phyloP scores from a whole-genome alignment of 2,113 vertebrate genomes.

The Petromus typicus region DNA sequence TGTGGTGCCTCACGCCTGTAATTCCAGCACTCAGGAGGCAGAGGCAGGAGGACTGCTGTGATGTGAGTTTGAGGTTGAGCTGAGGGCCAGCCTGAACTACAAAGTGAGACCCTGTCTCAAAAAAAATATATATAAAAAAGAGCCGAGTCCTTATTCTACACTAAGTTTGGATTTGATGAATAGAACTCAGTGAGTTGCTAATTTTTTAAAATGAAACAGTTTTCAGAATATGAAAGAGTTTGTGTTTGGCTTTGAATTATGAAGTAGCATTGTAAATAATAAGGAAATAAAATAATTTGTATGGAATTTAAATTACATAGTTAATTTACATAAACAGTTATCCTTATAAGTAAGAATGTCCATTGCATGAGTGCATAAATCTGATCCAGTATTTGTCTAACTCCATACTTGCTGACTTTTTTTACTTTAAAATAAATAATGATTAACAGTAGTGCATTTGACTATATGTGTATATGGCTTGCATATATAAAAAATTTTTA shows the following conservation, averaged over 20 bases:
- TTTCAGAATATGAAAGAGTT: conserved; percentile 8
- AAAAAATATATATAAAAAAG: neutral
- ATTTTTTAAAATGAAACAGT: neutral
- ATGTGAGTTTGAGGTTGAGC: too few relatives aligned
- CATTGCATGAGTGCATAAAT: conserved; percentile 77
- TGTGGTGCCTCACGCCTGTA: too few relatives aligned
- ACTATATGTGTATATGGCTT: conserved; percentile 36
- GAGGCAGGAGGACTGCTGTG: too few relatives aligned
- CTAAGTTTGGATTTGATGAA: neutral
- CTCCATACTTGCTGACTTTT: conserved; percentile 90
- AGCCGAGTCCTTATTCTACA: neutral
- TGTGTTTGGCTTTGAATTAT: neutral
- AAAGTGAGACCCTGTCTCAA: too few relatives aligned
- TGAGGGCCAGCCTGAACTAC: too few relatives aligned
- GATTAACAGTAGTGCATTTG: conserved; percentile 82
- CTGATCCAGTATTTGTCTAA: conserved; percentile 83
- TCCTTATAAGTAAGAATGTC: neutral
- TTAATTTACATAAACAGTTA: neutral
- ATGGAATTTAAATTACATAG: neutral
- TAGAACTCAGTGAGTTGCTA: neutral
- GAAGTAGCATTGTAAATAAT: neutral
- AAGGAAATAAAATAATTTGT: neutral
- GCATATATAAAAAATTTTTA: neutral
- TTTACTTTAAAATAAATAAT: conserved; percentile 90
- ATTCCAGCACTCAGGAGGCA: too few relatives aligned